phyloP scores from a whole-genome alignment of 2,888 invertebrate genomes.

The Drosophila kuntzei region DNA sequence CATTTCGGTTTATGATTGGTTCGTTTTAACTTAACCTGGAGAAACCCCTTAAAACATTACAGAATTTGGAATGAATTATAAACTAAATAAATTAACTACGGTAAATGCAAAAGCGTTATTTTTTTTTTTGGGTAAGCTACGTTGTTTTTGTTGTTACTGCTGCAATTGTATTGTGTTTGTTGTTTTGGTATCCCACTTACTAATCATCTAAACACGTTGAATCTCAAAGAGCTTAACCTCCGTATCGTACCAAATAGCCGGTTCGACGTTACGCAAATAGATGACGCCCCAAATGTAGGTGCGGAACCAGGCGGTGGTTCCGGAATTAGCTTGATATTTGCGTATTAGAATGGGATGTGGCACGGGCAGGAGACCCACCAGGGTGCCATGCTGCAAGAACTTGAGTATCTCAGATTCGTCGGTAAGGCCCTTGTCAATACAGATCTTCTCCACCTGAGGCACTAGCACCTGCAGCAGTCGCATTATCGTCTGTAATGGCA shows the following conservation, averaged over 20 bases:
- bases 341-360: slow-evolving; percentile 99
- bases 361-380: slow-evolving; percentile 98
- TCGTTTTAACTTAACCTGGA: slow-evolving; percentile 5
- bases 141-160: slow-evolving; percentile 23
- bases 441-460: slow-evolving; percentile 99
- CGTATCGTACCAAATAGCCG: slow-evolving; percentile 99
- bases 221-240: slow-evolving; percentile 99
- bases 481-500: slow-evolving; percentile 99
- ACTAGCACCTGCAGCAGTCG: slow-evolving; percentile 98
- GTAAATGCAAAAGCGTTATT: slow-evolving; percentile 73
- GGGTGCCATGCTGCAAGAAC: slow-evolving; percentile 98
- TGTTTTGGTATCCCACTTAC: slow-evolving; percentile 37
- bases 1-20: slow-evolving; percentile 28
- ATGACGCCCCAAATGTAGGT: slow-evolving; percentile 99
- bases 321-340: slow-evolving; percentile 99
- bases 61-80: slow-evolving; percentile 60
- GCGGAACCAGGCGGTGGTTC: slow-evolving; percentile 99
- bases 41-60: slow-evolving; percentile 30
- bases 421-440: slow-evolving; percentile 99
- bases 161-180: slow-evolving; percentile 19
- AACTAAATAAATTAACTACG: slow-evolving; percentile 74
- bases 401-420: slow-evolving; percentile 99
- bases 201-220: slow-evolving; percentile 91
- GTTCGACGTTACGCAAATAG: slow-evolving; percentile 98
- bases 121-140: slow-evolving; percentile 48